A percentile compares a stretch with the other conserved stretches of the same genome.
Conservation (phyloP, 2,797 vertebrate species). For the Danionella dracula region DNA sequence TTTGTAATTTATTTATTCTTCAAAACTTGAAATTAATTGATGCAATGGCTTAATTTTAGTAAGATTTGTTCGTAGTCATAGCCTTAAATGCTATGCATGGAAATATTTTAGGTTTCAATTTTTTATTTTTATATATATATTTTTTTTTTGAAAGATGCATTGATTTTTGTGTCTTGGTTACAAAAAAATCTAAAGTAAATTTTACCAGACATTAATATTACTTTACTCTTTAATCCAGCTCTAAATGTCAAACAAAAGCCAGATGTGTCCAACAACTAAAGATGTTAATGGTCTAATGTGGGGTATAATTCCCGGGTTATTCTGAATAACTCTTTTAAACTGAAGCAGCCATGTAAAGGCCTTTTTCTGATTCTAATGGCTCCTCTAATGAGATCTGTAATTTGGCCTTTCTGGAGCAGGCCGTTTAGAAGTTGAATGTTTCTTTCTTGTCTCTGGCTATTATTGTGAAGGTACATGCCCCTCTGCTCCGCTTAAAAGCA, state of each 20-base stretch:
- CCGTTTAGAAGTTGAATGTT: conserved; percentile 48
- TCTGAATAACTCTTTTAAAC: conserved; percentile 23
- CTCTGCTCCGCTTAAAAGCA: conserved; percentile 43
- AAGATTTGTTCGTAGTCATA: no score
- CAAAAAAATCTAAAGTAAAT: no score
- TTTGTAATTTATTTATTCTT: no score
- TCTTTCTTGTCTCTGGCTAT: conserved; percentile 52
- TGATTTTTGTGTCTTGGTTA: no score
- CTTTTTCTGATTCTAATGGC: conserved; percentile 32
- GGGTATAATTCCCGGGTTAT: conserved; percentile 9
- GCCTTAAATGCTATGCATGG: no score
- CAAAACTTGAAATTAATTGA: no score
- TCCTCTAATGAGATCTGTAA: conserved; percentile 36
- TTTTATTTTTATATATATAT: no score
- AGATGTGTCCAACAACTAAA: conserved; percentile 4
- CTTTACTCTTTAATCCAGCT: neutral
- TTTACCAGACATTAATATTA: neutral
- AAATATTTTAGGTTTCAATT: no score
- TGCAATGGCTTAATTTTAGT: no score
- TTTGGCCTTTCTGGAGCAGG: conserved; percentile 47
- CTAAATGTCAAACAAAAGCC: neutral
- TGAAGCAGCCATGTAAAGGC: conserved; percentile 34
- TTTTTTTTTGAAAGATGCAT: no score
- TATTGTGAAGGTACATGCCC: conserved; percentile 44
- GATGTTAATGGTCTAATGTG: conserved; percentile 16